Base-by-base conservation (phyloP, 2,797 vertebrate species). In the Pangasius sanitwongsei region DNA sequence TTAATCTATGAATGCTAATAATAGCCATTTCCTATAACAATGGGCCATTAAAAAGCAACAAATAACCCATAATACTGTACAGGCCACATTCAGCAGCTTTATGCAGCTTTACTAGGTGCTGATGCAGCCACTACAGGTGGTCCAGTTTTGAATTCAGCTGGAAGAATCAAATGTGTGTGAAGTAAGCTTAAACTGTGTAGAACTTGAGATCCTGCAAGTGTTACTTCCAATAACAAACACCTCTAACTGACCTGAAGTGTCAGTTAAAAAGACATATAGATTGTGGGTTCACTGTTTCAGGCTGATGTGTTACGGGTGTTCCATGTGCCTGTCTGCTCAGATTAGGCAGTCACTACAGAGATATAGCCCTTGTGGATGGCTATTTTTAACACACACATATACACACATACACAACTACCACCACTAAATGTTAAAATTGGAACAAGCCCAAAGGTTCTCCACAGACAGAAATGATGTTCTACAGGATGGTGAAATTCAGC, bases 401-500 rank as follows among this genome's bases (percentile, higher is more conserved):
- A 61, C 16, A 80, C 50, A 75, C 72, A 74, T 8, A 44, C 44
- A 37, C 70, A 72, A 75, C 23, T n/a, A 61, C 55, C 25, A 34
- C 83, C 18, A 55, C 48, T 34, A 70, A 55, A 85, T 85, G 65
- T 34, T 70, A 85, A 85, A 85, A 55, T 11, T 83, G 41, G 59
- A 65, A 15, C 7, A 7, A 65, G 59, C 59, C 59, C 59, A 65
- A 44, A 34, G 28, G 41, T 48, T 61, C 87, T 90, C 70, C 94
- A 92, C 92, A 90, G 89, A 91, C 82, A 92, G 94, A 94, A 95
- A 34, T 82, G 77, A 89, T 86, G 95, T 94, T 88, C 90, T 93
- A 90, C 89, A 87, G 92, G 89, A 88, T 90, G 91, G 85, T 90
- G 92, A 94, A 88, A 69, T 95, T 93, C 92, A 95, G 92, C 78